A percentile compares a stretch with the other conserved stretches of the same genome.
Conservation (phyloP, 1,140 invertebrate species). For the Pectinophora gossypiella region DNA sequence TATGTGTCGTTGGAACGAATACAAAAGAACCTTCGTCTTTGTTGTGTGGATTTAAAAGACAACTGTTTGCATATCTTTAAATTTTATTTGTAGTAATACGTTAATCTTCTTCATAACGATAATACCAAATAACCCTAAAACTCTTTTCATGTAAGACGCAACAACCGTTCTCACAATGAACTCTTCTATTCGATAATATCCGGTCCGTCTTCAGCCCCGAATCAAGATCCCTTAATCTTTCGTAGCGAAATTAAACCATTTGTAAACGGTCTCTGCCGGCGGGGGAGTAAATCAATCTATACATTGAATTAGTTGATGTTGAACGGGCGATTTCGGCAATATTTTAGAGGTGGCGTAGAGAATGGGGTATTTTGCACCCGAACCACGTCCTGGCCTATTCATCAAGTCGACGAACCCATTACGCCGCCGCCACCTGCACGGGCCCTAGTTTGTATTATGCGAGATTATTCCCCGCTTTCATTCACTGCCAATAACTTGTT, state of each 20-base stretch:
- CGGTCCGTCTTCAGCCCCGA: constrained; percentile 1
- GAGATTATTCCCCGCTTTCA: constrained; percentile 51
- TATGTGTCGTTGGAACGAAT: too few species aligned
- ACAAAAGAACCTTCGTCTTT: too few species aligned
- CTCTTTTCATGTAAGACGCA: too few species aligned
- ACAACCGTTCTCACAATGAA: not conserved
- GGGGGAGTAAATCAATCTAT: constrained; percentile 59
- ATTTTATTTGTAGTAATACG: too few species aligned
- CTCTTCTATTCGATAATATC: not conserved
- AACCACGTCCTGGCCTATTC: constrained; percentile 58
- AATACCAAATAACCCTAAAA: too few species aligned
- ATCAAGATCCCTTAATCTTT: constrained; percentile 43
- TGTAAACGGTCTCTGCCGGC: constrained; percentile 50
- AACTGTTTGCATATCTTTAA: too few species aligned
- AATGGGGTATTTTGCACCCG: constrained; percentile 53
- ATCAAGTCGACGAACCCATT: constrained; percentile 56
- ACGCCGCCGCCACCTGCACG: constrained; percentile 55
- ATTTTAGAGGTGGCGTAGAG: constrained; percentile 55
- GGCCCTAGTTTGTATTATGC: constrained; percentile 54
- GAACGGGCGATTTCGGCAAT: constrained; percentile 59
- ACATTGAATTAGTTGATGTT: constrained; percentile 65
- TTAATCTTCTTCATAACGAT: too few species aligned
- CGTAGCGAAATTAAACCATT: constrained; percentile 57
- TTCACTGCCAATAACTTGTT: constrained; percentile 53
- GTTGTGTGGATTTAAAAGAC: too few species aligned